These are phyloP conservation scores for Xanthia togata DNA, from an alignment of 2,888 invertebrate genomes.

Conservation along the genomic window DNA sequence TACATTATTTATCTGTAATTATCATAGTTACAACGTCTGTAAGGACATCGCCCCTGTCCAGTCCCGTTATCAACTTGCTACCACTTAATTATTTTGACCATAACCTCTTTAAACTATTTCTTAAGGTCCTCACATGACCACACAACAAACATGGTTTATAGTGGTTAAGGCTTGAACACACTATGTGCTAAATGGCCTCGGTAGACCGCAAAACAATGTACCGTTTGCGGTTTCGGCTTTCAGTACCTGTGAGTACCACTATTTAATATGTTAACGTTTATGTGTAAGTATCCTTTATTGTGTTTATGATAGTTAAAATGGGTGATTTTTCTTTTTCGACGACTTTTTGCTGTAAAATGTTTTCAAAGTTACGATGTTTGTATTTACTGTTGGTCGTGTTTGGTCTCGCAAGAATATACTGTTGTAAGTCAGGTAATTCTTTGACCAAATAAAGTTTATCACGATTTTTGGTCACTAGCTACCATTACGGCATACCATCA, in stretches of 20 bases:
- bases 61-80: not conserved
- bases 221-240: constrained; percentile 37
- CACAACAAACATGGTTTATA: constrained; percentile 25
- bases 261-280: not conserved
- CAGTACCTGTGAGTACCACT: not conserved
- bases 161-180: not conserved
- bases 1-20: not conserved
- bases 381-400: not conserved
- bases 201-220: constrained; percentile 21
- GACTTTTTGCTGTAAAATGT: not conserved
- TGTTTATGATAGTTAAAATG: not conserved
- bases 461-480: no score
- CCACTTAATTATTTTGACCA: not conserved
- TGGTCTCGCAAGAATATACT: not conserved
- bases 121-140: not conserved
- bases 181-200: constrained; percentile 14
- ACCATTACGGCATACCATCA: no score
- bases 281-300: not conserved
- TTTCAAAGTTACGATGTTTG: not conserved
- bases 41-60: not conserved
- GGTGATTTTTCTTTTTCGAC: not conserved
- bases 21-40: not conserved
- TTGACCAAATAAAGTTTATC: not conserved
- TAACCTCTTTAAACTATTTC: not conserved
- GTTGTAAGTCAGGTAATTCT: not conserved